Evolutionary conservation across 2,113 vertebrate genomes (phyloP).

Genomic region (Lota lota): DNA sequence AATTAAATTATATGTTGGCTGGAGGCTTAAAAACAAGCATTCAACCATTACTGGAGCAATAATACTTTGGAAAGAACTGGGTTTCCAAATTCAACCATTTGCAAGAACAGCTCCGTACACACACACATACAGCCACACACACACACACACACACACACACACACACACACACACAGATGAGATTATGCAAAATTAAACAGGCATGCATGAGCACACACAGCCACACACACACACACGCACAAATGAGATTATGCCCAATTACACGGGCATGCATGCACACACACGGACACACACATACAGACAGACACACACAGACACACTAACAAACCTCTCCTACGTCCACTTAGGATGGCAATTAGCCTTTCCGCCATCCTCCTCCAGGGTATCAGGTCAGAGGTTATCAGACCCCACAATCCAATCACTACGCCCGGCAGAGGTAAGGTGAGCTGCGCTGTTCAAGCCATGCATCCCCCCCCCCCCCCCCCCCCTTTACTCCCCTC

Average conservation of each 20-base stretch:
- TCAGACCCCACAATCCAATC: slow-evolving; percentile 40
- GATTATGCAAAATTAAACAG: too few species aligned
- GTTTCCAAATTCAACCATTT: too few species aligned
- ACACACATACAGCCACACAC: too few species aligned
- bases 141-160: too few species aligned
- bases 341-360: slow-evolving; percentile 43
- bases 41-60: too few species aligned
- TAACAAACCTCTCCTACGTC: slow-evolving; percentile 17
- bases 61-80: too few species aligned
- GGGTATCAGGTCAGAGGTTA: slow-evolving; percentile 31
- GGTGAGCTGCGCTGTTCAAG: slow-evolving; percentile 19
- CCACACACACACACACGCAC: not conserved
- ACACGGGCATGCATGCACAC: not conserved
- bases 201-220: not conserved
- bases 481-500: not conserved
- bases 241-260: not conserved
- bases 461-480: slow-evolving; percentile 16
- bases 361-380: slow-evolving; percentile 40
- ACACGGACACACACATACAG: not conserved
- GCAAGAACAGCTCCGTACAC: too few species aligned
- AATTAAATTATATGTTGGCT: too few species aligned
- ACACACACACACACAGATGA: too few species aligned
- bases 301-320: slow-evolving; percentile 11
- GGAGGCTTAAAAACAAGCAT: too few species aligned
- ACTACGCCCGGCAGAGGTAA: slow-evolving; percentile 45